Conservation (phyloP, 2,888 invertebrate species). For the Hanleya hanleyi region DNA sequence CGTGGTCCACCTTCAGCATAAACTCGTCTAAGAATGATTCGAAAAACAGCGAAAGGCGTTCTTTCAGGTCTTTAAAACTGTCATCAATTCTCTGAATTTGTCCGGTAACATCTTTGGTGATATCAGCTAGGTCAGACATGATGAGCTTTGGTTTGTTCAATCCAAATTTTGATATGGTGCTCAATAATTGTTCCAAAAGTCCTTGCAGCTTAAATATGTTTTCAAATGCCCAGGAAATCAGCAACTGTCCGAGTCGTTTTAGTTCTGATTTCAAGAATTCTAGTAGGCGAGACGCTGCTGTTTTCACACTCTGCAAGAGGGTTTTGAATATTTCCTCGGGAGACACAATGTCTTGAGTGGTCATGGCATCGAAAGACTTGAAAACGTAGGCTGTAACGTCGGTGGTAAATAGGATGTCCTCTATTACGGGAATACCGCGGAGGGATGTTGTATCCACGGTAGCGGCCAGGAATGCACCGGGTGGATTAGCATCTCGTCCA, state of each 20-base stretch:
- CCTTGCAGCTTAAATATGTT: too few relatives aligned
- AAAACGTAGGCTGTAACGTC: constrained; percentile 25
- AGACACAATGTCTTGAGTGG: too few relatives aligned
- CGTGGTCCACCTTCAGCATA: too few relatives aligned
- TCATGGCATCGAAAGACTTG: constrained; percentile 22
- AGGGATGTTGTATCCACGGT: constrained; percentile 33
- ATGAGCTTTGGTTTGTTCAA: not conserved
- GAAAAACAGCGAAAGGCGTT: not conserved
- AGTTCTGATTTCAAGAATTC: too few relatives aligned
- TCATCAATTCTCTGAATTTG: not conserved
- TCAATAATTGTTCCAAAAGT: not conserved
- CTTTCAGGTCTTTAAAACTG: not conserved
- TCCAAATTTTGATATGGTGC: not conserved
- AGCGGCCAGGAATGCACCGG: constrained; percentile 34
- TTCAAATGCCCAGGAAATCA: too few relatives aligned
- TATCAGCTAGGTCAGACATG: not conserved
- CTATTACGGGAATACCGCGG: constrained; percentile 31
- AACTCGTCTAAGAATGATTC: too few relatives aligned
- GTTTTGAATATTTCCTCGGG: too few relatives aligned
- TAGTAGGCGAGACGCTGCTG: too few relatives aligned
- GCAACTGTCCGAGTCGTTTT: too few relatives aligned
- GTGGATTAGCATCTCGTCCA: constrained; percentile 37
- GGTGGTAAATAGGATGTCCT: constrained; percentile 25
- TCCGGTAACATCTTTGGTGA: not conserved
- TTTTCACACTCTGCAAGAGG: too few relatives aligned